A percentile compares a stretch with the other conserved stretches of the same genome.
Conservation (phyloP, 1,140 invertebrate species). For the Dreissena polymorpha region DNA sequence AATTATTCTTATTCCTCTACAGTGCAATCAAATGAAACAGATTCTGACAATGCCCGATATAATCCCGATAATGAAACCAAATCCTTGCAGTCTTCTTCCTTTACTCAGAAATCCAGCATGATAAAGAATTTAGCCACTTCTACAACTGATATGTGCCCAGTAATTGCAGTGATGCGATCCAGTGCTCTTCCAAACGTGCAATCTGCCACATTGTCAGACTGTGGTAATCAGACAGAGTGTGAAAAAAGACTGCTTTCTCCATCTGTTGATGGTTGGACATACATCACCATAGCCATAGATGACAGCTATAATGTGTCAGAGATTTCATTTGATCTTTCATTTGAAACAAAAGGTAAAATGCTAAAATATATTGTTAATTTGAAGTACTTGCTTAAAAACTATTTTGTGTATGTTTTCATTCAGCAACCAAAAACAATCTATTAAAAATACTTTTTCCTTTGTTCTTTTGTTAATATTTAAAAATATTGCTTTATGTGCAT, state of each 20-base stretch:
- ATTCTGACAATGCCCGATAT: no score
- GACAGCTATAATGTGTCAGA: conserved; percentile 43
- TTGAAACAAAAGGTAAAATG: conserved; percentile 34
- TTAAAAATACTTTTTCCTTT: no score
- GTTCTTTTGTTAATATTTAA: no score
- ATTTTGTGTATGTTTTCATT: no score
- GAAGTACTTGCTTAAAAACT: background rate
- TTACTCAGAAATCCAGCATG: no score
- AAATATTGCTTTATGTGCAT: no score
- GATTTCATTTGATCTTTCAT: conserved; percentile 28
- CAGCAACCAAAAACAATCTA: no score
- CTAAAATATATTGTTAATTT: conserved; percentile 3
- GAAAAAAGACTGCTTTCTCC: conserved; percentile 5
- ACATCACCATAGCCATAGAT: conserved; percentile 21
- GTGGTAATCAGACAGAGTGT: conserved; percentile 33
- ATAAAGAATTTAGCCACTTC: no score
- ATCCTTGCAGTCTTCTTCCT: no score
- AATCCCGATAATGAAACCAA: no score
- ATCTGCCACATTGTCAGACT: background rate
- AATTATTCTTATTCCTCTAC: conserved; percentile 7
- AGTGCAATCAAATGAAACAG: background rate
- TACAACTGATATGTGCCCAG: background rate
- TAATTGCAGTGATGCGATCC: background rate
- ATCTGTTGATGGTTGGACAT: conserved; percentile 22
- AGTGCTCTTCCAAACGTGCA: background rate